These are phyloP conservation scores for Lacanobia wlatinum DNA, from an alignment of 2,888 invertebrate species.

Conservation along the genomic window DNA sequence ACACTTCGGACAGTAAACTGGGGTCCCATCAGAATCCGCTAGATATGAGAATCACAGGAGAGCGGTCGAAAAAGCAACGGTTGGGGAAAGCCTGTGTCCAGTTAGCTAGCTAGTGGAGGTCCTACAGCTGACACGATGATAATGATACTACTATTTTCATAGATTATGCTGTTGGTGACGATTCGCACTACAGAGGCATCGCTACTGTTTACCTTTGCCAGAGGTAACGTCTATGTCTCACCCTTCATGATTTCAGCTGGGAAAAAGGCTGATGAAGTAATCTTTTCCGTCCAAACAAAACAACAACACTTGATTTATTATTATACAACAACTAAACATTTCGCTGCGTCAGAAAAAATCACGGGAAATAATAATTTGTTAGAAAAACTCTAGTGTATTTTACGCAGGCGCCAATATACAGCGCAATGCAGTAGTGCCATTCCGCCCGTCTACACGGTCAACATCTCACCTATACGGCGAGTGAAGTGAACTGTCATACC, in stretches of 20 bases:
- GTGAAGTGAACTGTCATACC: too few relatives aligned
- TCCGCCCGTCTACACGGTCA: too few relatives aligned
- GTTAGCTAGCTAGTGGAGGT: too few relatives aligned
- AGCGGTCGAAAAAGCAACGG: too few relatives aligned
- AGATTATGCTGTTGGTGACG: too few relatives aligned
- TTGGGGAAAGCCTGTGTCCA: too few relatives aligned
- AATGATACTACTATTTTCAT: too few relatives aligned
- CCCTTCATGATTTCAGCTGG: background rate
- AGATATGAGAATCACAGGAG: too few relatives aligned
- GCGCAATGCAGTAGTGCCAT: constrained; percentile 8
- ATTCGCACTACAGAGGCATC: background rate
- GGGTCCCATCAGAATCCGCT: too few relatives aligned
- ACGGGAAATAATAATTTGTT: constrained; percentile 48
- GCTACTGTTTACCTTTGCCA: background rate
- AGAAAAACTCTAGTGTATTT: constrained; percentile 49
- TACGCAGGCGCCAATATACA: background rate
- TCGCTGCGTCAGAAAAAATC: constrained; percentile 49
- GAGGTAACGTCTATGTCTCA: background rate
- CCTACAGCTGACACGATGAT: too few relatives aligned
- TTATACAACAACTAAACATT: constrained; percentile 27
- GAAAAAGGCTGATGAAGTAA: background rate
- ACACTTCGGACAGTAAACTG: too few relatives aligned
- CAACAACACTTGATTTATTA: constrained; percentile 31
- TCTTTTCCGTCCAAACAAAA: constrained; percentile 19
- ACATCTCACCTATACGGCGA: too few relatives aligned